phyloP scores from a whole-genome alignment of 2,888 invertebrate species.

The Drosophila melanocephala region DNA sequence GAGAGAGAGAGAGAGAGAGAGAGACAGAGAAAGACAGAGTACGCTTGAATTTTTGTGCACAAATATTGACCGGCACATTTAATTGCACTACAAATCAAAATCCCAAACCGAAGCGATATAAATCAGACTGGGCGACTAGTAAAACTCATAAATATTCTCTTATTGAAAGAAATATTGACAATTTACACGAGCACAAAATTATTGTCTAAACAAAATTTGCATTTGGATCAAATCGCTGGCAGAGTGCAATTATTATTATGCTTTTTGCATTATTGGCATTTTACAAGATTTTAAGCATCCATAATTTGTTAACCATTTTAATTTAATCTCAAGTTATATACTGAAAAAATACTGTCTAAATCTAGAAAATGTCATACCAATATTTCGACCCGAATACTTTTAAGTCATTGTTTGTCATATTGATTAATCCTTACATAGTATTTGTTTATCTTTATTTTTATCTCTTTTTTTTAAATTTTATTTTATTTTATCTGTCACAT shows the following conservation, averaged over 20 bases:
- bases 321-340: not conserved
- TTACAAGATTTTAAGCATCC: not conserved
- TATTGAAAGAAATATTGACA: constrained; percentile 34
- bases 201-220: constrained; percentile 25
- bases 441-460: too few relatives aligned
- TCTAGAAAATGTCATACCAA: too few relatives aligned
- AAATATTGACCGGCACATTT: constrained; percentile 48
- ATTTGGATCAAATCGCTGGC: constrained; percentile 11
- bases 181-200: constrained; percentile 32
- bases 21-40: not conserved
- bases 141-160: constrained; percentile 44
- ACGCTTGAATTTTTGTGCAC: constrained; percentile 6
- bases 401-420: too few relatives aligned
- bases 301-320: not conserved
- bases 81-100: constrained; percentile 65
- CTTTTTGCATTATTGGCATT: not conserved
- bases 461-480: too few relatives aligned
- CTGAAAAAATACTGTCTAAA: too few relatives aligned
- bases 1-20: too few relatives aligned
- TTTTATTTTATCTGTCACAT: too few relatives aligned
- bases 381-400: too few relatives aligned
- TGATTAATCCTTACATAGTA: too few relatives aligned
- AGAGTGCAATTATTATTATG: not conserved
- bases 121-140: constrained; percentile 40
- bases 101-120: constrained; percentile 44